Base-by-base conservation (phyloP, 2,888 invertebrate species). In the Rhaphigaster nebulosa region DNA sequence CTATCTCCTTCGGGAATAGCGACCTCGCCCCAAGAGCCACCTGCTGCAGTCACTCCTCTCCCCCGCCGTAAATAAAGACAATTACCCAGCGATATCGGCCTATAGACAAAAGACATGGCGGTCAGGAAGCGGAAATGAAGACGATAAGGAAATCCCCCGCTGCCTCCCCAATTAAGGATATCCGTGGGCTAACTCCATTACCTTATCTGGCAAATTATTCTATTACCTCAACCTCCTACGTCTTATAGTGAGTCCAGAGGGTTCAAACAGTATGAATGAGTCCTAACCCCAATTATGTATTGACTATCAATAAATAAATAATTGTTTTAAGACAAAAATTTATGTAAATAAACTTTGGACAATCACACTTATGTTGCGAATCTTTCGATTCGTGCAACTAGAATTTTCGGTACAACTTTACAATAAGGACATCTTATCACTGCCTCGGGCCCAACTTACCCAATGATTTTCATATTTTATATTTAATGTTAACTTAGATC, bases 71-170 rank as follows among this genome's bases (percentile, higher is more conserved):
- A 84, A 84, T 84, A 84, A 84, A 84, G 84, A 84, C 84, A 84
- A 84, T 84, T 84, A 84, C 45, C 84, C 84, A 84, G 84, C 45
- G 84, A 50, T 84, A 84, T 84, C 84, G 84, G 45, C 45, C 84
- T 80, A 84, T 87, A 87, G 87, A 87, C 87, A 87, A 87, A 87
- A 56, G 87, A 56, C 87, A 50, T 34, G 52, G 34, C 84, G 45
- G 52, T 26, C 5, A 87, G 87, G 87, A 87, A 87, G 87, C 54
- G 87, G 87, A 87, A 87, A 87, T 87, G 87, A 87, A 87, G 87
- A 56, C 87, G 87, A 87, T 87, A 87, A 87, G 87, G 87, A 87
- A 87, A 87, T 87, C 87, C 87, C 54, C 50, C 26, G 54, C n/a
- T 20, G 84, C 84, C 45, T 15, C 54, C 87, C 54, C 87, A 87